A percentile compares a stretch with the other conserved stretches of the same genome.
Evolutionary conservation across 2,113 vertebrate genomes (phyloP).

Genomic region (Heterochromis multidens): DNA sequence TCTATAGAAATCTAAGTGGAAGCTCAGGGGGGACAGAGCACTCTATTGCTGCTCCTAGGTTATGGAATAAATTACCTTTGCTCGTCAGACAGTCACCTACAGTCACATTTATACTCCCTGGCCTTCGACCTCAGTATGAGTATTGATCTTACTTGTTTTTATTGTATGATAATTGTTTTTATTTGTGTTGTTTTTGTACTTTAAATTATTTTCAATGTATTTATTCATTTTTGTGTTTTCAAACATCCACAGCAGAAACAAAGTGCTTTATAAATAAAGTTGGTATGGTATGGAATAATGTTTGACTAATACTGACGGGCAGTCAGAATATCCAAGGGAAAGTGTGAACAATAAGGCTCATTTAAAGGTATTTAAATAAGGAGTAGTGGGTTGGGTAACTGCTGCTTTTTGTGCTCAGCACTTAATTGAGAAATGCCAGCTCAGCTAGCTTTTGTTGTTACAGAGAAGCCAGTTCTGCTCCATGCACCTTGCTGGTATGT

Average conservation of each 20-base stretch:
- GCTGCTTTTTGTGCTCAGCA: not conserved
- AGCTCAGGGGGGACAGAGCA: no score
- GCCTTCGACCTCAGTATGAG: no score
- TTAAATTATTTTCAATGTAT: no score
- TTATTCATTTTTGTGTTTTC: no score
- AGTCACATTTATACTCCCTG: no score
- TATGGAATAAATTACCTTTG: no score
- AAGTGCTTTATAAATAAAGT: not conserved
- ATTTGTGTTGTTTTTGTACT: no score
- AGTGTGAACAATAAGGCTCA: not conserved
- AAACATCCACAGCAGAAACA: no score
- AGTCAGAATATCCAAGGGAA: not conserved
- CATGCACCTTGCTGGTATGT: not conserved
- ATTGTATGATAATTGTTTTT: no score
- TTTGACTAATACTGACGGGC: not conserved
- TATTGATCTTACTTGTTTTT: not conserved
- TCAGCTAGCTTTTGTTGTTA: not conserved
- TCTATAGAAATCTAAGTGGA: no score
- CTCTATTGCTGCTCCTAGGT: no score
- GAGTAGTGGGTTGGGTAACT: not conserved
- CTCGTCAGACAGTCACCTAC: no score
- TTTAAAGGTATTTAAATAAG: not conserved
- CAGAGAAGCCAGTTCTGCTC: not conserved
- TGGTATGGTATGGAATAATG: not conserved
- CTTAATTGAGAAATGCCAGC: not conserved